phyloP scores from a whole-genome alignment of 2,797 vertebrate genomes.

The Phoebastria nigripes region DNA sequence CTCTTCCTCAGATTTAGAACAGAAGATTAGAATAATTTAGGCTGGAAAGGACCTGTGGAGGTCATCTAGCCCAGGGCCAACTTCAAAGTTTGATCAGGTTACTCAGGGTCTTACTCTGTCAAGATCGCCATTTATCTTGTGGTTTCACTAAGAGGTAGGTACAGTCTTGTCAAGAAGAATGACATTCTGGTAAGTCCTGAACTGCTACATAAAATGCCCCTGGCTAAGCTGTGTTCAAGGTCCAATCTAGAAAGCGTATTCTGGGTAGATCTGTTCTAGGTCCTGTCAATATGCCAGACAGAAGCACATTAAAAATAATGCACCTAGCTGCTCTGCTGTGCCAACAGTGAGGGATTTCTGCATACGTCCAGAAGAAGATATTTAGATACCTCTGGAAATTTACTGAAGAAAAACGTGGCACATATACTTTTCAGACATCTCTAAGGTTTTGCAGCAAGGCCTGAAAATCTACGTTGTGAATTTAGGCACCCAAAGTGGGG shows the following conservation, averaged over 20 bases:
- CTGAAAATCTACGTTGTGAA: accelerated
- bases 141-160: background rate
- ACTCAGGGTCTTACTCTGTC: background rate
- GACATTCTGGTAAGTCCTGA: background rate
- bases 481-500: background rate
- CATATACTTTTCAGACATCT: background rate
- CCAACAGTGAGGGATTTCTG: background rate
- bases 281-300: background rate
- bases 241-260: background rate
- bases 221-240: background rate
- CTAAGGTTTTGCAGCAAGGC: background rate
- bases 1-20: background rate
- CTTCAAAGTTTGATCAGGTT: background rate
- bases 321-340: background rate
- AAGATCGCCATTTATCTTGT: background rate
- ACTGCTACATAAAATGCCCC: background rate
- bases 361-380: background rate
- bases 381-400: background rate
- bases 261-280: background rate
- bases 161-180: background rate
- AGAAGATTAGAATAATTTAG: background rate
- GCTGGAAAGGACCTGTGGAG: background rate
- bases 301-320: background rate
- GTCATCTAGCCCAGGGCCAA: background rate
- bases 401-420: background rate